These are phyloP conservation scores for Amphipoea lucens DNA, from an alignment of 2,888 invertebrate genomes.

Conservation along the genomic window DNA sequence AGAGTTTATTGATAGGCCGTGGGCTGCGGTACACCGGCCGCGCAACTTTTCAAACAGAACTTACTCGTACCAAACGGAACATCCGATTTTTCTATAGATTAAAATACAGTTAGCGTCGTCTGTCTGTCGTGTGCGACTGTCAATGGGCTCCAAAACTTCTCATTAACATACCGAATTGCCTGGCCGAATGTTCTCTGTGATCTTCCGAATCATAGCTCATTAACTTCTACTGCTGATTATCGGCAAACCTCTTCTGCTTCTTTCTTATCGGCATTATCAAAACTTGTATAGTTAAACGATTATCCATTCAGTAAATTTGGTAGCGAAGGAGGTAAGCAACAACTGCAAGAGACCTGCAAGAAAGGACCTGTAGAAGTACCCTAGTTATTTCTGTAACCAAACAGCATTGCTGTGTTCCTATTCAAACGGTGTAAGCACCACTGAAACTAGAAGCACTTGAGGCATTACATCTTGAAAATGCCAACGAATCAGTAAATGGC, in stretches of 20 bases:
- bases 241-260: background rate
- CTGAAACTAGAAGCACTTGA: background rate
- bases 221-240: background rate
- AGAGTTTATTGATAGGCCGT: slow-evolving; percentile 57
- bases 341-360: background rate
- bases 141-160: slow-evolving; percentile 40
- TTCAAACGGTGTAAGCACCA: background rate
- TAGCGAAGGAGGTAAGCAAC: background rate
- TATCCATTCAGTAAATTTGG: background rate
- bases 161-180: slow-evolving; percentile 36
- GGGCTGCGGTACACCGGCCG: slow-evolving; percentile 39
- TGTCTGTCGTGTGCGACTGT: slow-evolving; percentile 65
- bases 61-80: slow-evolving; percentile 46
- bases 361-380: background rate
- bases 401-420: background rate
- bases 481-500: background rate
- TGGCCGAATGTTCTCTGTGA: slow-evolving; percentile 12
- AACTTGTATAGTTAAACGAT: background rate
- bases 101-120: slow-evolving; percentile 77
- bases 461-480: background rate
- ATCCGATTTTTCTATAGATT: slow-evolving; percentile 64
- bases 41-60: slow-evolving; percentile 58
- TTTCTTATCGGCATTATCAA: background rate
- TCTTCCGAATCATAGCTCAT: background rate
- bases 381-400: background rate